Base-by-base conservation (phyloP, 1,140 invertebrate genomes). In the Fopius arisanus region DNA sequence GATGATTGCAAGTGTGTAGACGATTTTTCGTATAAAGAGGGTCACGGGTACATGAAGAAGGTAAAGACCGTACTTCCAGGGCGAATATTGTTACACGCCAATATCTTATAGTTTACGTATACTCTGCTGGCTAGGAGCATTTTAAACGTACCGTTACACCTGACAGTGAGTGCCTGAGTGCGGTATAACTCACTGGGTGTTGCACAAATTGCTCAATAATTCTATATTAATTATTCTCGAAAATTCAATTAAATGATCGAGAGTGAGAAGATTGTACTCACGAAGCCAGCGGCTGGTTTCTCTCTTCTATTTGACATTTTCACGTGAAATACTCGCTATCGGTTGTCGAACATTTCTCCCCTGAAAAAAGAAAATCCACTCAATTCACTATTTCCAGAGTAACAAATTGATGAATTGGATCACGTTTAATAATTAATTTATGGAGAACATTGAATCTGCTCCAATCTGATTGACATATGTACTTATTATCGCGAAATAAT, bases 301-400 rank as follows among this genome's bases (percentile, higher is more conserved):
- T 82, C 81, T 70, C 78, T 82, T 76, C 79, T 79, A 51, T 77
- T 81, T 19, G 81, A 75, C 81, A 82, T 82, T 71, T 76, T 72
- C 14, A 5, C 54, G 9, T 1, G 19, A 23, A 59, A 59, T 23
- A 19, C 9, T 28, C 9, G 54, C 54, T 59, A 59, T 59, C 54
- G 54, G 2, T 26, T 59, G 14, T 59, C 54, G 7, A 59, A 59
- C 54, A 59, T 59, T 59, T 59, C 54, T 59, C 23, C 23, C 19
- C 54, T 59, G 54, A 4, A 28, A 59, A 59, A 59, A 26, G n/a
- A 48, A 48, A 23, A 59, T 26, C 5, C 1, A 19, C 6, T 19
- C 3, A 59, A 59, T 59, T 59, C n/a, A 14, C 14, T 16, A 48
- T 48, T 48, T 48, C 14, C 1, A 1, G 6, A n/a, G 43, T 48